phyloP scores from a whole-genome alignment of 2,888 invertebrate genomes.

The Lucinisca nassula region DNA sequence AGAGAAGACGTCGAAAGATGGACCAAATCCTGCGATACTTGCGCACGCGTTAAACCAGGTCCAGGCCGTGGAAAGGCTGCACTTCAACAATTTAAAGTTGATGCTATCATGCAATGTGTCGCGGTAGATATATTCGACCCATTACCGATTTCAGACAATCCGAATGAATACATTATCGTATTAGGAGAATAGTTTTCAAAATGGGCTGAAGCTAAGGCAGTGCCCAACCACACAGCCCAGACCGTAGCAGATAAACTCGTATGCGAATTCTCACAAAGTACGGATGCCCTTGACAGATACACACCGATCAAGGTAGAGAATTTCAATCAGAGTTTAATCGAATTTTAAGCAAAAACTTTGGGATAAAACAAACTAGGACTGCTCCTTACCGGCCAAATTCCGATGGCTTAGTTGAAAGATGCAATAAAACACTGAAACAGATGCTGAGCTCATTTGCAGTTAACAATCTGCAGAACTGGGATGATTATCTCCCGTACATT shows the following conservation, averaged over 20 bases:
- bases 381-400: not conserved
- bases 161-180: not conserved
- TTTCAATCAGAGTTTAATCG: not conserved
- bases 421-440: not conserved
- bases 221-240: not conserved
- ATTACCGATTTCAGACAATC: not conserved
- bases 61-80: not conserved
- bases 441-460: not conserved
- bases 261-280: not conserved
- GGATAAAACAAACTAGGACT: slow-evolving; percentile 5
- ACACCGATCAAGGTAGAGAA: not conserved
- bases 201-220: not conserved
- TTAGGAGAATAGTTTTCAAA: not conserved
- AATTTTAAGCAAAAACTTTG: not conserved
- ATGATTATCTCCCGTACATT: slow-evolving; percentile 45
- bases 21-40: not conserved
- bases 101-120: not conserved
- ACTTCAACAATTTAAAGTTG: not conserved
- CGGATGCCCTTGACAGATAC: not conserved
- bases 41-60: not conserved
- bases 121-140: slow-evolving; percentile 3
- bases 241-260: not conserved
- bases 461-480: slow-evolving; percentile 55
- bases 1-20: not conserved
- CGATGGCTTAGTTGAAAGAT: not conserved